phyloP scores from a whole-genome alignment of 2,113 vertebrate genomes.

The Pygoscelis antarcticus region DNA sequence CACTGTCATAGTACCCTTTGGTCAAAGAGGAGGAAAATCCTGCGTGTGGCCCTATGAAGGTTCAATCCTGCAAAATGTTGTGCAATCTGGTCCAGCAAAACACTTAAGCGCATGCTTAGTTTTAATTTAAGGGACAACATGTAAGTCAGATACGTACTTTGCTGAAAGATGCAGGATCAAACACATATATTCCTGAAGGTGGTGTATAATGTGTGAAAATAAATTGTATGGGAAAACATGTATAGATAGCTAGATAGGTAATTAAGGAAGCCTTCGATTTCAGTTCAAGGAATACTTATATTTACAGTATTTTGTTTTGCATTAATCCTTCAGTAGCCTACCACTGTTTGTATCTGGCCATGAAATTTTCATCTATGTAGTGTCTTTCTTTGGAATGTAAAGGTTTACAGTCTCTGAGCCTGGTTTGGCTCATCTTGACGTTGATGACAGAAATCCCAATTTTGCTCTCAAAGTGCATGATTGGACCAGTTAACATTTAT shows the following conservation, averaged over 20 bases:
- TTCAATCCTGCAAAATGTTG: neutral
- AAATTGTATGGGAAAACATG: neutral
- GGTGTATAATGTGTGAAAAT: neutral
- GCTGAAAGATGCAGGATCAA: neutral
- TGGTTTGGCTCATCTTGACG: neutral
- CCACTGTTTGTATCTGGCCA: neutral
- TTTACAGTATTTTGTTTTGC: neutral
- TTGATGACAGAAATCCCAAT: constrained; percentile 19
- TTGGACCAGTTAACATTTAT: constrained; percentile 15
- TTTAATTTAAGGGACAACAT: neutral
- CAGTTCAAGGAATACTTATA: neutral
- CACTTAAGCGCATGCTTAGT: neutral
- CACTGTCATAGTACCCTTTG: neutral
- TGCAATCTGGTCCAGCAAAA: neutral
- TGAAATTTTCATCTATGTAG: neutral
- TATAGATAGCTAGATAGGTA: neutral
- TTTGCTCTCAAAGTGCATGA: neutral
- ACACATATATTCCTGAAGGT: neutral
- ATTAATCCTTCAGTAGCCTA: neutral
- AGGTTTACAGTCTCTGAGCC: neutral
- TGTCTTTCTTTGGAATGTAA: neutral
- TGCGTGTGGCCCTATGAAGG: neutral
- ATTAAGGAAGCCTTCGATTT: neutral
- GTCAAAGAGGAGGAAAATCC: neutral
- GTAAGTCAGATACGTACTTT: neutral